Conservation (phyloP, 2,797 vertebrate species). For the Trachops cirrhosus region DNA sequence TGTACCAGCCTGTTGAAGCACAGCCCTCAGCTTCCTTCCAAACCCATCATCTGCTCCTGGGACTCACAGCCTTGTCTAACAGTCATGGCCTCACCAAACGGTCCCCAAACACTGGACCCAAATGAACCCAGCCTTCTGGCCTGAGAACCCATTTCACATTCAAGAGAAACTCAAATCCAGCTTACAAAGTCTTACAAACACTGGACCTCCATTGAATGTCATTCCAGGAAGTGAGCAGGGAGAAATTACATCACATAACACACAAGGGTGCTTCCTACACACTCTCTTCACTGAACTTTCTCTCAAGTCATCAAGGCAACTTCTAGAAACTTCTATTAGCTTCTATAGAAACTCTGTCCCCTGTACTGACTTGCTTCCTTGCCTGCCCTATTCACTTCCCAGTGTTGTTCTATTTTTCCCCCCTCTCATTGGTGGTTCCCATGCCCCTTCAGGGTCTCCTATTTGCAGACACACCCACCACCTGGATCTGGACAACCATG, state of each 20-base stretch:
- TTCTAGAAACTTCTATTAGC: not conserved
- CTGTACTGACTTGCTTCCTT: not conserved
- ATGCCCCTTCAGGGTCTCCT: not conserved
- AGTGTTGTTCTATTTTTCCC: not conserved
- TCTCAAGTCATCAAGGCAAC: not conserved
- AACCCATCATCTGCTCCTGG: not conserved
- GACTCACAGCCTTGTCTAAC: not conserved
- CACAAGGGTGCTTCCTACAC: not conserved
- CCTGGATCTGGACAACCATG: not conserved
- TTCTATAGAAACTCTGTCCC: not conserved
- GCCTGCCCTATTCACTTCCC: not conserved
- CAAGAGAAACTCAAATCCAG: not conserved
- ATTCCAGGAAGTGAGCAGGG: not conserved
- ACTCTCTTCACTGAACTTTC: not conserved
- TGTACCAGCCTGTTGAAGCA: rapidly evolving
- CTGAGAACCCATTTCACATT: not conserved
- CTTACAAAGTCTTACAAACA: not conserved
- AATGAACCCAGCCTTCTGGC: not conserved
- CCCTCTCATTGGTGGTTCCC: too few relatives aligned
- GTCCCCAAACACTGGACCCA: not conserved
- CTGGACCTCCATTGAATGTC: not conserved
- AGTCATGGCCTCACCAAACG: not conserved
- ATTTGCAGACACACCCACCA: not conserved
- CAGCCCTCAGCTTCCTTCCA: not conserved
- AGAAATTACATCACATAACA: not conserved